Percentiles rank a stretch among this genome's conserved stretches.
Evolutionary conservation across 1,140 invertebrate genomes (phyloP).

Genomic region (Macrotrachela quadricornifera): DNA sequence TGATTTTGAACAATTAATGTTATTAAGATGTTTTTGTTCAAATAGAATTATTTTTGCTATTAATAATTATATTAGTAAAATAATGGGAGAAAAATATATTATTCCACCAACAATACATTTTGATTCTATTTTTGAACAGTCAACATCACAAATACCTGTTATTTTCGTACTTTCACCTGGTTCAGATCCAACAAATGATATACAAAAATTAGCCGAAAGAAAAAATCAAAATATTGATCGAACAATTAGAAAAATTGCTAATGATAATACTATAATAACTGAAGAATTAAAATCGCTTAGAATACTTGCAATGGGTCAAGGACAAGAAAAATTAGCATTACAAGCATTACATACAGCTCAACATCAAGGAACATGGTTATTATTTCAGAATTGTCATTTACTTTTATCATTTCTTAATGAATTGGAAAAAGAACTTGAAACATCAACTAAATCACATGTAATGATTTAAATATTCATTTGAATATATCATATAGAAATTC

Average conservation of each 20-base stretch:
- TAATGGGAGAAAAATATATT: constrained; percentile 30
- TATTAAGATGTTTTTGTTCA: constrained; percentile 24
- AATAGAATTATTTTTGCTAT: constrained; percentile 36
- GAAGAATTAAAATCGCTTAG: no score
- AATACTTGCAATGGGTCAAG: no score
- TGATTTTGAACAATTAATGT: constrained; percentile 28
- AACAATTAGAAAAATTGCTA: no score
- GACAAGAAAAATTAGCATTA: no score
- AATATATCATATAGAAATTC: no score
- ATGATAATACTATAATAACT: no score
- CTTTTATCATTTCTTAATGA: constrained; percentile 67
- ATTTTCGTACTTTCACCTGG: constrained; percentile 32
- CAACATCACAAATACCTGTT: constrained; percentile 24
- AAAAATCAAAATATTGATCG: no score
- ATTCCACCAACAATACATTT: constrained; percentile 32
- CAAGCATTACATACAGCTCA: constrained; percentile 12
- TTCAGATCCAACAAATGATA: constrained; percentile 30
- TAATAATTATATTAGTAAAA: constrained; percentile 26
- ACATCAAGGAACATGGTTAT: constrained; percentile 55
- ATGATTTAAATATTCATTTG: no score
- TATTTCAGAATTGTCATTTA: constrained; percentile 83
- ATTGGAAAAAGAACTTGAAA: constrained; percentile 28
- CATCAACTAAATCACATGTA: constrained; percentile 8
- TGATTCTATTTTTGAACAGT: constrained; percentile 26
- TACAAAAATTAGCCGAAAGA: constrained; percentile 28